These are phyloP conservation scores for Merodon equestris DNA, from an alignment of 2,888 invertebrate genomes.

Conservation along the genomic window DNA sequence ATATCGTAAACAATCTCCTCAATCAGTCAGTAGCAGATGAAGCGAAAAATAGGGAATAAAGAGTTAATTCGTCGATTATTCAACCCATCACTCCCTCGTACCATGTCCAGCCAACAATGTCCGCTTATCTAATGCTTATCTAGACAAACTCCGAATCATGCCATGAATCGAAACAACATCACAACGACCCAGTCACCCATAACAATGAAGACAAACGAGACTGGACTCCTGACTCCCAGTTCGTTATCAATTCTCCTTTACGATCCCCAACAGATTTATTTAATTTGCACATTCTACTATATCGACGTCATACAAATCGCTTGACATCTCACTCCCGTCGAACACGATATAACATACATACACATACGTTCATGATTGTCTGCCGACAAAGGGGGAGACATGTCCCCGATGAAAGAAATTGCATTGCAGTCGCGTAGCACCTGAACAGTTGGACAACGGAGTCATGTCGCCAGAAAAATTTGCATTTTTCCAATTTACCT, in stretches of 20 bases:
- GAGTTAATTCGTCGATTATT: too few species aligned
- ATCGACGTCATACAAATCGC: background rate
- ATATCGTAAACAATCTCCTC: too few species aligned
- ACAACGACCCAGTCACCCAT: background rate
- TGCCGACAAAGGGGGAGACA: too few species aligned
- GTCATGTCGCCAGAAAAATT: slow-evolving; percentile 24
- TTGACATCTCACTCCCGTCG: background rate
- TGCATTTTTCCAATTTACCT: slow-evolving; percentile 50
- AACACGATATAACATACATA: background rate
- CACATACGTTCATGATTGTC: too few species aligned
- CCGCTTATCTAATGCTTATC: too few species aligned
- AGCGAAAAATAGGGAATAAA: too few species aligned
- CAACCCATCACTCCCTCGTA: too few species aligned
- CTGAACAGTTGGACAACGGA: slow-evolving; percentile 3
- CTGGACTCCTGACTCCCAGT: slow-evolving; percentile 3
- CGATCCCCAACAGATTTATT: slow-evolving; percentile 1
- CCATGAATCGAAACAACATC: too few species aligned
- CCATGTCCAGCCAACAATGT: too few species aligned
- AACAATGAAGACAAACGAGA: slow-evolving; percentile 37
- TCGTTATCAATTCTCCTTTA: background rate
- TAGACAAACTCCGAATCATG: too few species aligned
- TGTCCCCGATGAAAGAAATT: background rate
- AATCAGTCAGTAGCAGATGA: too few species aligned
- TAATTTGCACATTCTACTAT: slow-evolving; percentile 25
- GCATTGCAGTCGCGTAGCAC: slow-evolving; percentile 13